Conservation (phyloP, 2,888 invertebrate genomes). For the Drosophila phalerata region DNA sequence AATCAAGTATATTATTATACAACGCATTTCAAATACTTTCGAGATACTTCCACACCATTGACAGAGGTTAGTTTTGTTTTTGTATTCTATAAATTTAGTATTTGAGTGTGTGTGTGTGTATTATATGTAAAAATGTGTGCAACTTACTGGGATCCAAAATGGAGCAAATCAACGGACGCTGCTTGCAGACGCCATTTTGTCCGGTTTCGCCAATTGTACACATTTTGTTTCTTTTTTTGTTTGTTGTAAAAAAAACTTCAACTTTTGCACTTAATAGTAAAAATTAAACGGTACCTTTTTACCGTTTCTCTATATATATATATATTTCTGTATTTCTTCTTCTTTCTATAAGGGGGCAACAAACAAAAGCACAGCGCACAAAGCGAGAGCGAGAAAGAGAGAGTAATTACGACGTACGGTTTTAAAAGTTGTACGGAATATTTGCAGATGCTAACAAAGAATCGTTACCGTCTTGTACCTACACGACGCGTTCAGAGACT, state of each 20-base stretch:
- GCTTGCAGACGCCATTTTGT: conserved; percentile 84
- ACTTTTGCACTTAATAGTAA: conserved; percentile 22
- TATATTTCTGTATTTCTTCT: conserved; percentile 37
- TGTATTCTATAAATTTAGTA: conserved; percentile 5
- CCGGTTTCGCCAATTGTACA: conserved; percentile 77
- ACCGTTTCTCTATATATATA: conserved; percentile 19
- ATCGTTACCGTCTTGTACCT: conserved; percentile 55
- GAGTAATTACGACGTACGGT: conserved; percentile 59
- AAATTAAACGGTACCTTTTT: conserved; percentile 15
- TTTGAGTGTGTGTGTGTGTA: conserved; percentile 22
- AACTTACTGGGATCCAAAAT: conserved; percentile 85
- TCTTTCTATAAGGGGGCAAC: conserved; percentile 27
- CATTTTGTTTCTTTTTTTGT: conserved; percentile 35
- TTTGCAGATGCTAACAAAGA: conserved; percentile 13
- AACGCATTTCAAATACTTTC: conserved; percentile 14
- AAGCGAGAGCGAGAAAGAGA: conserved; percentile 29
- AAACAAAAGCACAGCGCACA: conserved; percentile 56
- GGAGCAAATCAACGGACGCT: conserved; percentile 84
- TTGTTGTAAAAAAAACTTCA: conserved; percentile 20
- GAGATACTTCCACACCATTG: conserved; percentile 39
- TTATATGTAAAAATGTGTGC: conserved; percentile 13
- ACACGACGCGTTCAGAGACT: conserved; percentile 73
- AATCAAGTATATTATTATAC: conserved; percentile 27
- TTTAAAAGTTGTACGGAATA: conserved; percentile 36
- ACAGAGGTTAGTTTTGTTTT: conserved; percentile 72